Evolutionary conservation across 1,140 invertebrate species (phyloP), one percentile per base, ranked within the genome.

Genomic region (Saxidomus purpurata): DNA sequence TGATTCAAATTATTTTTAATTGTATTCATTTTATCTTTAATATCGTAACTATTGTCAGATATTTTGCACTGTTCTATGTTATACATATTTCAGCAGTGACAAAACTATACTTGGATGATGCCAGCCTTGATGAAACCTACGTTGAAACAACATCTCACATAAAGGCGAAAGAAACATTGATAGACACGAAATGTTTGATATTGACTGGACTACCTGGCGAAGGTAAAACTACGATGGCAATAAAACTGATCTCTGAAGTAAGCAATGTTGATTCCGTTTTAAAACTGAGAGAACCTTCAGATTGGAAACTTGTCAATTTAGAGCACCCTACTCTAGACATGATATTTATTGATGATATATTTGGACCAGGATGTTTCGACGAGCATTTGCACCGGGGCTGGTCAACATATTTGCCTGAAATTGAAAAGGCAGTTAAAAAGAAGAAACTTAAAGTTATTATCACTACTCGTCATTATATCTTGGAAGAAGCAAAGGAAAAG

Each of bases 341-440:
- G 22, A 36, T 85, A 28, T 34, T 85, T 22, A 85, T 85, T 34
- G 82, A 85, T 52, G 82, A 85, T 52, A 85, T 85, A 1, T 85
- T 85, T 52, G 82, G 82, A 0, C 40, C 61, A 28, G 82, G 82
- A 17, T 63, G 40, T 0, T 52, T 85, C 13, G 55, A 71, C 31
- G 36, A 69, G 11, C 38, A 49, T 0, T n/a, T 69, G 0, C 8
- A 52, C 6, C 1, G 31, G 17, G 82, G 52, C 11, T 85, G 82
- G 82, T 34, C 28, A 49, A 11, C 1, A 40, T 22, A n/a, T 28
- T 43, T 71, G 22, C 38, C 4, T 11, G 82, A 85, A 19, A 83
- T 83, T 22, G 52, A 83, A 34, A 61, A 43, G 36, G 80, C 80
- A 22, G 34, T 47, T 38, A 49, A 69, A 34, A 19, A 13, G 11